These are phyloP conservation scores for Karalla daura DNA, from an alignment of 2,797 vertebrate genomes.

Conservation along the genomic window DNA sequence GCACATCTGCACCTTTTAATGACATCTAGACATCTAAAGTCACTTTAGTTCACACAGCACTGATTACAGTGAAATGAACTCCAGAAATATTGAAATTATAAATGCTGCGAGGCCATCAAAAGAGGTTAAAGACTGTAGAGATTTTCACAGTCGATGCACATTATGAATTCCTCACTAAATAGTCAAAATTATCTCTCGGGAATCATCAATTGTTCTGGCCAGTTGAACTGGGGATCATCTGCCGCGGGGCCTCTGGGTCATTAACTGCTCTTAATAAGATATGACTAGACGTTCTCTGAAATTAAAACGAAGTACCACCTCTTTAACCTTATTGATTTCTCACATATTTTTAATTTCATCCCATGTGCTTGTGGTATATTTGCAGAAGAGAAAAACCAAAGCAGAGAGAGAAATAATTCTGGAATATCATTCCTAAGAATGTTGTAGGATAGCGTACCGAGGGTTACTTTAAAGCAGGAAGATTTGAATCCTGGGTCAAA, in stretches of 20 bases:
- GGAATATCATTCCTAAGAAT: too few species aligned
- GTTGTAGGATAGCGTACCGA: too few species aligned
- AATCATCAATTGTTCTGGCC: constrained; percentile 25
- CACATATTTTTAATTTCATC: too few species aligned
- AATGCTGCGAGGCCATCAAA: background rate
- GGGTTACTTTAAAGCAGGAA: too few species aligned
- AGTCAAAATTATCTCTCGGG: constrained; percentile 18
- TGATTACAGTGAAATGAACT: background rate
- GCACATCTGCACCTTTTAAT: background rate
- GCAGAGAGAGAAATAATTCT: too few species aligned
- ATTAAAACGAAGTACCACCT: constrained; percentile 28
- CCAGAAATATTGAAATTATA: background rate
- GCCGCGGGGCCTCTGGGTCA: constrained; percentile 20
- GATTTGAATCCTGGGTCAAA: too few species aligned
- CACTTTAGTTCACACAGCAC: background rate
- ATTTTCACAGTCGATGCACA: constrained; percentile 34
- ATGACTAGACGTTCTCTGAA: constrained; percentile 27
- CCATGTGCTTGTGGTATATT: too few species aligned
- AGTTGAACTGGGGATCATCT: constrained; percentile 27
- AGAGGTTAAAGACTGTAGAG: constrained; percentile 11
- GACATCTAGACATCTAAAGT: background rate
- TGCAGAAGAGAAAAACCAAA: background rate
- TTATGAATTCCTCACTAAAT: constrained; percentile 49
- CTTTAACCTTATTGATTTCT: constrained; percentile 54
- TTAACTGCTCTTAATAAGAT: constrained; percentile 45